Evolutionary conservation across 2,113 vertebrate genomes (phyloP).

Genomic region (Sturnus vulgaris): DNA sequence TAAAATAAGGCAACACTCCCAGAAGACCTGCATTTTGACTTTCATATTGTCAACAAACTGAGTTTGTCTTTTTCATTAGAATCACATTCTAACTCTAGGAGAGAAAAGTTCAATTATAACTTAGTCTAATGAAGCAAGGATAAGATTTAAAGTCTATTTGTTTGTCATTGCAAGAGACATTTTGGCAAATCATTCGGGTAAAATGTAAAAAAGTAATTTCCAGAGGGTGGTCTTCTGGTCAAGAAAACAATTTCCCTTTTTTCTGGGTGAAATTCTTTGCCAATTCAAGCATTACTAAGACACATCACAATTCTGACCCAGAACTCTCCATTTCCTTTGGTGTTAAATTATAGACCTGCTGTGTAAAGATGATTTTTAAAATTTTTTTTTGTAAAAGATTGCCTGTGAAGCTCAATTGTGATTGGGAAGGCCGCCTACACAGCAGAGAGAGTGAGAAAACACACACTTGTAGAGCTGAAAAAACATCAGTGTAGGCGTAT

Average conservation of each 20-base stretch:
- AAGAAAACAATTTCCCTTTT: background rate
- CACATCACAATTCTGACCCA: constrained; percentile 35
- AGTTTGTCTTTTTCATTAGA: background rate
- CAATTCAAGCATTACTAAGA: background rate
- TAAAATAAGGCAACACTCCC: background rate
- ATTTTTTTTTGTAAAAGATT: constrained; percentile 26
- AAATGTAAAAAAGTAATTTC: background rate
- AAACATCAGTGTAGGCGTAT: constrained; percentile 49
- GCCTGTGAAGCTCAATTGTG: constrained; percentile 65
- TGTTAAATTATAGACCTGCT: constrained; percentile 64
- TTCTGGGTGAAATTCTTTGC: background rate
- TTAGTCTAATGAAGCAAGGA: background rate
- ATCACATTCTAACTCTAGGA: background rate
- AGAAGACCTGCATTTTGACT: background rate
- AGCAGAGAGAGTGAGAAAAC: constrained; percentile 54
- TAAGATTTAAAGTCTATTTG: background rate
- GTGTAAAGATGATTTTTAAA: constrained; percentile 34
- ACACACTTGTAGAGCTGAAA: constrained; percentile 52
- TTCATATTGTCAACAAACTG: background rate
- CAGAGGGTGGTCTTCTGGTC: background rate
- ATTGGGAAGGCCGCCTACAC: constrained; percentile 68
- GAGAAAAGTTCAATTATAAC: background rate
- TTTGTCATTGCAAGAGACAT: background rate
- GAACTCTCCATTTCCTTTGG: constrained; percentile 34
- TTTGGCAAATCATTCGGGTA: background rate